Evolutionary conservation across 2,797 vertebrate species (phyloP), one percentile per base, ranked within the genome.

Genomic region (Garrulus glandarius): DNA sequence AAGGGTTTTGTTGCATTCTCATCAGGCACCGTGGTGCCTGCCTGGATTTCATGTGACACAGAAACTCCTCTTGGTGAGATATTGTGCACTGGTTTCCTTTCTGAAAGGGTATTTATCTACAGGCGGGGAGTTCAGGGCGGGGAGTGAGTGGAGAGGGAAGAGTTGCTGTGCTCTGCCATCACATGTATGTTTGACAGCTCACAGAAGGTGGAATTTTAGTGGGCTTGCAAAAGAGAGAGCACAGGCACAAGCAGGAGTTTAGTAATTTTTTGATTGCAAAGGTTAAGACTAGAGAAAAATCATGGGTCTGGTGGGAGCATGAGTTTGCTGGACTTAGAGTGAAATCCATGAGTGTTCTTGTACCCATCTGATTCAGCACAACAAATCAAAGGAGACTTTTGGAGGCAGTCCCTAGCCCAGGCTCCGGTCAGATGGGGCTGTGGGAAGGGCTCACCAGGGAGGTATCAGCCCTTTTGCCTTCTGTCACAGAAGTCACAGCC

Each of bases 1-100:
- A 99, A 98, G 98, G 98, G 98, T 98, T 99, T 98, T 99, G 99
- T 99, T 99, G 99, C 99, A 95, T 89, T 96, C 97, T 97, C 77
- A 79, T 95, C 91, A 98, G 99, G 99, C 98, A 96, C 98, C 95
- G 88, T 98, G 98, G 98, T 98, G 98, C 98, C 99, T 98, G 98
- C 98, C 98, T 98, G 98, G 98, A 98, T 99, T 98, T 98, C 98
- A 98, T 98, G 97, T 98, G 98, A 99, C 98, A 99, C 98, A 98
- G 98, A 98, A 98, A 98, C 98, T 96, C 92, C 88, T 87, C 92
- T 91, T 72, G 87, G 95, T 92, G 87, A 81, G 96, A 79, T 86
- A 90, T 34, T 24, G 56, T 63, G 81, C 74, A 8, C 84, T 81
- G 87, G 30, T 71, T 96, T 95, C 85, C 75, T 87, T 93, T 88